Percentiles rank a stretch among this genome's conserved stretches.
Conservation (phyloP, 2,888 invertebrate genomes). For the Allolobophora icterica region DNA sequence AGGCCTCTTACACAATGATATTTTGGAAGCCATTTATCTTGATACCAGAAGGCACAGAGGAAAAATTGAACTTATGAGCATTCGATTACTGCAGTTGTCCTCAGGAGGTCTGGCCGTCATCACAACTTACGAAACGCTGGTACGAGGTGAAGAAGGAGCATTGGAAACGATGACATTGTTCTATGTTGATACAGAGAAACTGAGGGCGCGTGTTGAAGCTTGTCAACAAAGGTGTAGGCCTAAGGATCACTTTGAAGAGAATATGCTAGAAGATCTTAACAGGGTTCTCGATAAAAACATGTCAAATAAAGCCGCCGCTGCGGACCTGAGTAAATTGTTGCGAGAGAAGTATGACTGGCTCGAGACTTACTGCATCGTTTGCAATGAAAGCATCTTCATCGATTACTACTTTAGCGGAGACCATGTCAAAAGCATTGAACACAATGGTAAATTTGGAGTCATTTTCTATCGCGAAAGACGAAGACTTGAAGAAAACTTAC, state of each 20-base stretch:
- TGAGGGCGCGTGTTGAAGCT: not conserved
- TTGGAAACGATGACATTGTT: not conserved
- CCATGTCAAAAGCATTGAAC: not conserved
- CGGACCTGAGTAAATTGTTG: not conserved
- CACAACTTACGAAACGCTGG: not conserved
- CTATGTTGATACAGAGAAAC: not conserved
- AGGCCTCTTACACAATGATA: not conserved
- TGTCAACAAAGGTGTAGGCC: not conserved
- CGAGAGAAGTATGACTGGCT: not conserved
- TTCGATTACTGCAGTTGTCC: not conserved
- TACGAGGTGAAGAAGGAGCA: not conserved
- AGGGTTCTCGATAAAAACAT: not conserved
- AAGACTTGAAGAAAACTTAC: not conserved
- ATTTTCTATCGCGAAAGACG: not conserved
- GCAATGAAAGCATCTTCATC: not conserved
- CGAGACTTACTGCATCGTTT: not conserved
- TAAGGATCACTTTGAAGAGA: not conserved
- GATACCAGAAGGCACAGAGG: not conserved
- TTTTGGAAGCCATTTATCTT: not conserved
- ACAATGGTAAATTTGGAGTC: not conserved
- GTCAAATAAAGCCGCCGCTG: not conserved
- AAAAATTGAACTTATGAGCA: not conserved
- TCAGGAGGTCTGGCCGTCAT: not conserved
- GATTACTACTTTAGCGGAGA: slow-evolving; percentile 9
- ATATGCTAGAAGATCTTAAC: not conserved